Evolutionary conservation across 2,797 vertebrate species (phyloP), one percentile per base, ranked within the genome.

Genomic region (Miichthys miiuy): DNA sequence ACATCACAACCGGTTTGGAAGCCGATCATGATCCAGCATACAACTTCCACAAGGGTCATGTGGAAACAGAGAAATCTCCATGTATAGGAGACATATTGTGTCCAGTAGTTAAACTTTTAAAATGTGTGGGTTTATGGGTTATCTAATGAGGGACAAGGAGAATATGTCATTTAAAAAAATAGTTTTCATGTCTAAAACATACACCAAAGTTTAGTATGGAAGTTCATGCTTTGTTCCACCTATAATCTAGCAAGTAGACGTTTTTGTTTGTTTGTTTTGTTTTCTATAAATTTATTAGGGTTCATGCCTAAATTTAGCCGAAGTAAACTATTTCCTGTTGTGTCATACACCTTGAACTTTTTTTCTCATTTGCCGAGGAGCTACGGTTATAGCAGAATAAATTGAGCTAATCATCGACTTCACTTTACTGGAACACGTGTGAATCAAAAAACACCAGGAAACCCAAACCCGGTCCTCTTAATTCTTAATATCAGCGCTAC

Each of bases 401-500:
- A 51, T 47, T 10, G 1, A 9, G 27, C 34, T 21, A 6, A 73
- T 72, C 63, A 27, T 72, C n/a, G 5, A n/a, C 63, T 61, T 41
- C 34, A 52, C 38, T 79, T 77, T 52, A 52, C 68, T 48, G 58
- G n/a, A 86, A 84, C 81, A 88, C 30, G 66, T 81, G 76, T 61
- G 80, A 91, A 85, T 77, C 44, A 72, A 77, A 87, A 38, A 72
- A 48, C 66, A 52, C 18, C 64, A 82, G 44, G 52, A 88, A 88
- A 84, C 68, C 50, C 17, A 87, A 88, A 86, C 77, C 75, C 61
- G 64, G 62, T n/a, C 63, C 25, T 72, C 71, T 78, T 85, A 81
- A 77, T 91, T 92, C 82, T 74, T 84, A 79, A 88, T 86, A 89
- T 89, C 71, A 74, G 69, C 12, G 16, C 70, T 82, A 58, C 68